phyloP scores from a whole-genome alignment of 2,113 vertebrate species.

The Chrysochloris asiatica region DNA sequence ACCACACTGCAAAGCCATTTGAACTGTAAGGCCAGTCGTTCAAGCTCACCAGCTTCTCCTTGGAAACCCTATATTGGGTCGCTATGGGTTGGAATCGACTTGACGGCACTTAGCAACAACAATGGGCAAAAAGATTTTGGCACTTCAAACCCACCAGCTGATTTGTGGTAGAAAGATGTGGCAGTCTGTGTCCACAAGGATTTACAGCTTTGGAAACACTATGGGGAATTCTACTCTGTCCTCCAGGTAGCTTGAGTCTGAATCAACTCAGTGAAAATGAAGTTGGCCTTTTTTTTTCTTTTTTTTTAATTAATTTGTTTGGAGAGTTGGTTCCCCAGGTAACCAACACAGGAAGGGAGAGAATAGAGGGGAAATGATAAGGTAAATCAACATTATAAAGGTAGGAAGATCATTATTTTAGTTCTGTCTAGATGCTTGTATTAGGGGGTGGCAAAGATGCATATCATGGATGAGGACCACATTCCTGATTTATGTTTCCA shows the following conservation, averaged over 20 bases:
- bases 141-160: background rate
- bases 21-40: too few relatives aligned
- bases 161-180: background rate
- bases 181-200: background rate
- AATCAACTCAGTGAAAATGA: background rate
- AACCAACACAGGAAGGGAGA: background rate
- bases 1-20: too few relatives aligned
- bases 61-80: too few relatives aligned
- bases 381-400: background rate
- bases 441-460: background rate
- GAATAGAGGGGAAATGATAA: background rate
- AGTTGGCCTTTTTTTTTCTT: background rate
- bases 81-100: too few relatives aligned
- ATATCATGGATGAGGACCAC: rapidly evolving
- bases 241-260: background rate
- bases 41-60: too few relatives aligned
- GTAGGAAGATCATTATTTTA: too few relatives aligned
- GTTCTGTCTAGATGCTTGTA: background rate
- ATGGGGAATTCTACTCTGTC: background rate
- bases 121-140: too few relatives aligned
- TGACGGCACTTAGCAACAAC: too few relatives aligned
- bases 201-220: background rate
- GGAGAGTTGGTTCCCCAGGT: background rate
- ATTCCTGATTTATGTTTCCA: background rate
- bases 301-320: too few relatives aligned